These are phyloP conservation scores for Lasioglossum marginatum DNA, from an alignment of 2,888 invertebrate species.

Conservation along the genomic window DNA sequence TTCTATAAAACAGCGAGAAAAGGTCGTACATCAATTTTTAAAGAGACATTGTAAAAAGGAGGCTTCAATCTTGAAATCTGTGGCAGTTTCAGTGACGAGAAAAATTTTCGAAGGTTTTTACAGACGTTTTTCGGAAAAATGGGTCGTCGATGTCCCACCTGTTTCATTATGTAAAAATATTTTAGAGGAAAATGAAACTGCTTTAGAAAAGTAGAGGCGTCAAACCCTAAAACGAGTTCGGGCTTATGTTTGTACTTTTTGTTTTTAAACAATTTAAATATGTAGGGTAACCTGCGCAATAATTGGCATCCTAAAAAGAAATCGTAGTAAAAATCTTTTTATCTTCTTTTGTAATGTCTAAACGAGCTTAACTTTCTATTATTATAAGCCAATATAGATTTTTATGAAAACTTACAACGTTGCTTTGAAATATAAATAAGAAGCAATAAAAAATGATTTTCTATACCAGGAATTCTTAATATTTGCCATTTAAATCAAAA, in stretches of 20 bases:
- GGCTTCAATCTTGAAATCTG: background rate
- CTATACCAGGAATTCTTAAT: too few relatives aligned
- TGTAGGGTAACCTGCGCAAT: too few relatives aligned
- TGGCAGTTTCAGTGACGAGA: background rate
- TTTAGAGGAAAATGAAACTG: background rate
- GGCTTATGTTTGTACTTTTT: background rate
- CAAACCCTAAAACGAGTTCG: background rate
- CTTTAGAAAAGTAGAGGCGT: too few relatives aligned
- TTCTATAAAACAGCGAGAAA: background rate
- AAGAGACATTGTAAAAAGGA: background rate
- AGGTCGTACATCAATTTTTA: background rate
- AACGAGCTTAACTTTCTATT: too few relatives aligned
- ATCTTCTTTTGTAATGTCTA: too few relatives aligned
- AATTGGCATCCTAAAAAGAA: too few relatives aligned
- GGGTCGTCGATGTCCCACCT: background rate
- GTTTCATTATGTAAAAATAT: background rate
- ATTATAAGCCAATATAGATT: too few relatives aligned
- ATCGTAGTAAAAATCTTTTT: too few relatives aligned
- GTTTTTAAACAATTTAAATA: background rate
- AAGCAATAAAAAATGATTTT: too few relatives aligned
- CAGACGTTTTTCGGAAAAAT: background rate
- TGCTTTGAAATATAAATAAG: too few relatives aligned
- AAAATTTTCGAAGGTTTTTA: background rate
- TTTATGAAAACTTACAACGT: too few relatives aligned
- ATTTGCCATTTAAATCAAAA: too few relatives aligned